Evolutionary conservation across 1,140 invertebrate genomes (phyloP).

Genomic region (Aphelenchoides avenae): DNA sequence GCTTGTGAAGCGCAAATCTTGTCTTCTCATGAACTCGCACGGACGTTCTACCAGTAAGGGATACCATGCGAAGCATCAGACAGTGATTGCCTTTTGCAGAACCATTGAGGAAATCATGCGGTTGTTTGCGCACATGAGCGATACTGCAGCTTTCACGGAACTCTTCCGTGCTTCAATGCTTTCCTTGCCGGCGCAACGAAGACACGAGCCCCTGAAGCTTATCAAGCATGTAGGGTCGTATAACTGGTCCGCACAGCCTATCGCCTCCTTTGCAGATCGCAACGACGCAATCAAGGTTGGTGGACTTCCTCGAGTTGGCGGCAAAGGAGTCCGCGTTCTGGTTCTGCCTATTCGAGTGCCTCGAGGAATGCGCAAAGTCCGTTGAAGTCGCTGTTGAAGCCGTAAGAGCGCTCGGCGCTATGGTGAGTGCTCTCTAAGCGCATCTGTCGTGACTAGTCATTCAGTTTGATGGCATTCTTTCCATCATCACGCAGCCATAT

Average conservation of each 20-base stretch:
- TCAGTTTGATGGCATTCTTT: too few relatives aligned
- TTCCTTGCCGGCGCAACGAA: neutral
- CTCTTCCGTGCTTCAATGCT: conserved; percentile 14
- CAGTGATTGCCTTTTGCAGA: conserved; percentile 16
- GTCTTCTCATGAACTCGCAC: conserved; percentile 14
- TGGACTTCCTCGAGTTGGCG: conserved; percentile 21
- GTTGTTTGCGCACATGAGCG: conserved; percentile 5
- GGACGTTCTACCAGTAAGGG: conserved; percentile 33
- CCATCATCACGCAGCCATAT: too few relatives aligned
- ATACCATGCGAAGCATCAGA: neutral
- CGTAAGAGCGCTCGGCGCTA: conserved; percentile 9
- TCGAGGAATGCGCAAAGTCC: conserved; percentile 27
- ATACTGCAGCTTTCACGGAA: conserved; percentile 3
- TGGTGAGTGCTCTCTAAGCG: conserved; percentile 23
- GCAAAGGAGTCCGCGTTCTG: conserved; percentile 17
- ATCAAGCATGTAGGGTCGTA: conserved; percentile 19
- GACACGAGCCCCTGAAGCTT: conserved; percentile 21
- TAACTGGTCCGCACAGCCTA: neutral
- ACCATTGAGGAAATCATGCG: conserved; percentile 23
- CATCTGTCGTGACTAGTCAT: too few relatives aligned
- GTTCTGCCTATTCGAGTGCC: conserved; percentile 10
- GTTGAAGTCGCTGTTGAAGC: conserved; percentile 10
- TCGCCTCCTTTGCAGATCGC: conserved; percentile 14
- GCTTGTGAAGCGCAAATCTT: conserved; percentile 24
- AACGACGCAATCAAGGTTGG: conserved; percentile 10